Base-by-base conservation (phyloP, 2,888 invertebrate species). In the Idaea biselata region DNA sequence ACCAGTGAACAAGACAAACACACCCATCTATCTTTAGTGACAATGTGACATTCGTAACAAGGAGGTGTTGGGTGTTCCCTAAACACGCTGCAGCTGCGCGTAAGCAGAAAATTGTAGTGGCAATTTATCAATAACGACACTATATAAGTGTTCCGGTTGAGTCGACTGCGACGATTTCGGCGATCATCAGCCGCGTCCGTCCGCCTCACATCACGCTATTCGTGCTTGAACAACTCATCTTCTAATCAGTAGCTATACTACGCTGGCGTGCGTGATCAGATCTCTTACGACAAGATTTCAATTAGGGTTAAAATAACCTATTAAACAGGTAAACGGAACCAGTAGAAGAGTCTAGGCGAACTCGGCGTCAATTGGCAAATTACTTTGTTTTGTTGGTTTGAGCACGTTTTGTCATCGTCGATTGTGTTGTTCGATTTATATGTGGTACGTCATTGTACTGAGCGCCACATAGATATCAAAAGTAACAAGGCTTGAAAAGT, bases 121-220 rank as follows among this genome's bases (percentile, higher is more conserved):
- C 89, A 91, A 91, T 91, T 91, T 91, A 91, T 91, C 91, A 91
- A 91, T 91, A 91, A 91, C 86, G 89, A 87, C 87, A 88, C 84
- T 81, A 81, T 84, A 72, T 25, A 84, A 91, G 90, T 87, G 89
- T 91, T 91, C 91, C 91, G 89, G 90, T 79, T 84, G 70, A 60
- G 63, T 67, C 66, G 72, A 65, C 71, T 77, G 77, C 69, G 74
- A 78, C 80, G 85, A 85, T 88, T 91, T 91, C 82, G 90, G 89
- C 79, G 78, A 81, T 78, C 81, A 77, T 72, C 76, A 69, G 68
- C 64, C 67, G 66, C 78, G 73, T 72, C 75, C 74, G 79, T 73
- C 68, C 63, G 33, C 53, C 61, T 55, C 59, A 58, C 64, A 58
- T 64, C 61, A 55, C 59, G 60, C 60, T 57, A 60, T 63, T 63